phyloP scores from a whole-genome alignment of 2,797 vertebrate genomes.

The Onychomys leucogaster region DNA sequence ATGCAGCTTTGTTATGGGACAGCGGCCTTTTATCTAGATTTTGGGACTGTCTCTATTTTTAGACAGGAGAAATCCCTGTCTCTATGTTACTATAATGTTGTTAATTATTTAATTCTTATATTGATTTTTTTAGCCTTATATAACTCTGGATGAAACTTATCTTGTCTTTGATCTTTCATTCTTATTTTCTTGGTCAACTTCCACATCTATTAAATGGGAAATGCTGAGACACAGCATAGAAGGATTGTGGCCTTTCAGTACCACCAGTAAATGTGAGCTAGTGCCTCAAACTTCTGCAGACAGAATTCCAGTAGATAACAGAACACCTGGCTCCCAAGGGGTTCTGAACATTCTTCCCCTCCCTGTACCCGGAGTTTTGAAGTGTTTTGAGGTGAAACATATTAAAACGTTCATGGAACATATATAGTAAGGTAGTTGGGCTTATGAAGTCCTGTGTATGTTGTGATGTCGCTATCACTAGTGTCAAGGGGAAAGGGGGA shows the following conservation, averaged over 20 bases:
- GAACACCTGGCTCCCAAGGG: background rate
- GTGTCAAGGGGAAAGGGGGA: background rate
- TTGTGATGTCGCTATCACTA: background rate
- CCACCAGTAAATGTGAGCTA: background rate
- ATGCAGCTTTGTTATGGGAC: background rate
- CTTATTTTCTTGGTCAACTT: background rate
- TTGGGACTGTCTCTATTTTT: background rate
- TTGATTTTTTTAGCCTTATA: background rate
- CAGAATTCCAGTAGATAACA: background rate
- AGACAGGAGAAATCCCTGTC: slow-evolving; percentile 3
- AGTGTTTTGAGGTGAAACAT: background rate
- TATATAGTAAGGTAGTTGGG: background rate
- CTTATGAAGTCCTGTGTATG: background rate
- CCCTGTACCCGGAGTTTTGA: too few relatives aligned
- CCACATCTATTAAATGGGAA: background rate
- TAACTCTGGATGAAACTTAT: background rate
- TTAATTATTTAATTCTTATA: slow-evolving; percentile 5
- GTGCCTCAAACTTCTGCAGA: background rate
- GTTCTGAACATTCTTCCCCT: rapidly evolving
- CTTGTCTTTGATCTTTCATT: background rate
- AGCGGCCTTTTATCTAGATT: background rate
- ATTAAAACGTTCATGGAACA: background rate
- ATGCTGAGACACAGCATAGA: background rate
- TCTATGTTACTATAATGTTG: background rate
- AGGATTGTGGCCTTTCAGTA: background rate